Conservation (phyloP, 2,797 vertebrate genomes). For the Onychomys leucogaster region DNA sequence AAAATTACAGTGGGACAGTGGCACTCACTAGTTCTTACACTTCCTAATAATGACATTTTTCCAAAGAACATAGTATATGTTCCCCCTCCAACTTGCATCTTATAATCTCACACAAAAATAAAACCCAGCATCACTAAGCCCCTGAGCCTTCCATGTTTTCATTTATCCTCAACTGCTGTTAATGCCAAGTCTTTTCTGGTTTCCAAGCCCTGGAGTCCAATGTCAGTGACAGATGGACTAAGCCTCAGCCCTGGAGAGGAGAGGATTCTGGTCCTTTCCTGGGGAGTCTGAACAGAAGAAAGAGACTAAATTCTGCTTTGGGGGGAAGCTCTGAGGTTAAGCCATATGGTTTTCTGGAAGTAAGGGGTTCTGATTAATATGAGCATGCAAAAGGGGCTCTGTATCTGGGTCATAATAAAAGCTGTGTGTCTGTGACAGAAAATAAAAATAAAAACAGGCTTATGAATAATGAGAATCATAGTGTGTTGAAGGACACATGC, state of each 20-base stretch:
- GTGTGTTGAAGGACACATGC: not conserved
- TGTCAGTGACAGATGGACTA: constrained; percentile 81
- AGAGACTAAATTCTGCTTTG: constrained; percentile 73
- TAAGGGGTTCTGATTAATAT: constrained; percentile 68
- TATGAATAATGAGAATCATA: constrained; percentile 24
- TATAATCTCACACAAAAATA: constrained; percentile 61
- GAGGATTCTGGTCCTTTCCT: constrained; percentile 73
- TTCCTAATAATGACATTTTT: constrained; percentile 25
- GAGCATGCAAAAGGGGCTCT: constrained; percentile 56
- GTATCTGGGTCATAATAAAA: constrained; percentile 78
- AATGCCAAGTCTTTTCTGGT: constrained; percentile 70
- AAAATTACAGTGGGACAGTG: constrained; percentile 25
- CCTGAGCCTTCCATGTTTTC: constrained; percentile 25
- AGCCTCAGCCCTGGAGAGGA: constrained; percentile 69
- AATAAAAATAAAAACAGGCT: constrained; percentile 34
- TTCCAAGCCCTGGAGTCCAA: constrained; percentile 70
- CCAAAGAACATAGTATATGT: constrained; percentile 17
- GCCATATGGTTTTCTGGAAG: constrained; percentile 80
- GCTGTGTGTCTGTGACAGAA: constrained; percentile 36
- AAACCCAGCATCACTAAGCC: constrained; percentile 33
- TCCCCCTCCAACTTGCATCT: not conserved
- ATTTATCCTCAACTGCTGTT: constrained; percentile 62
- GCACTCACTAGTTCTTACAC: constrained; percentile 2
- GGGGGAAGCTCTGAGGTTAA: constrained; percentile 67
- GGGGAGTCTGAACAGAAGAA: constrained; percentile 68